Evolutionary conservation across 2,888 invertebrate genomes (phyloP), one percentile per base, ranked within the genome.

Genomic region (Helleia helle): DNA sequence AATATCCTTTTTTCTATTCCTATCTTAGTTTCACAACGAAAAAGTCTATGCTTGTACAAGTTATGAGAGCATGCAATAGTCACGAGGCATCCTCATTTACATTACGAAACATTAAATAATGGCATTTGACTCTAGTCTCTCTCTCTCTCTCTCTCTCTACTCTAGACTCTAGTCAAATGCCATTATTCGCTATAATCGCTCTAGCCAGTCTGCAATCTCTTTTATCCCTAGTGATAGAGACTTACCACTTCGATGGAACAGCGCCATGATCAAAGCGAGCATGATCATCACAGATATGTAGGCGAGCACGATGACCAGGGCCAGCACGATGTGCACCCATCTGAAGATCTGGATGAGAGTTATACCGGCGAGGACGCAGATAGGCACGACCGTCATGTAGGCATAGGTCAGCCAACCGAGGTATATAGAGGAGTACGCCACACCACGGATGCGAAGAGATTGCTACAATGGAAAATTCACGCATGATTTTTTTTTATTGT

Each of bases 321-420:
- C 66, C 37, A 56, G 56, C 1, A 74, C n/a, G 9, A 79, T 47
- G 37, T 77, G 69, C 47, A 81, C 72, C 81, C 81, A 81, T 8
- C 81, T 56, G 60, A 80, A 81, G 46, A 77, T 69, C 24, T 76
- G 59, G 43, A 73, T 74, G 13, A 81, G 60, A 0, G 72, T 58
- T 29, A 74, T 43, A 36, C 71, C 49, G 0, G 63, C 73, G 5
- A 77, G 56, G 8, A 75, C 12, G 48, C 75, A 73, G 31, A 64
- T 55, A 0, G 81, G 81, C 8, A 75, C 30, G 0, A 66, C 68
- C 0, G 75, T 71, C 39, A 81, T 42, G 48, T 62, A 65, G 0
- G 68, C 69, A 53, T 64, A 81, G 14, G 59, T 49, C 27, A 79
- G 38, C 81, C 81, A 81, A 14, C 71, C 62, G 3, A 66, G 5